phyloP scores from a whole-genome alignment of 2,888 invertebrate species.

The Plutella xylostella region DNA sequence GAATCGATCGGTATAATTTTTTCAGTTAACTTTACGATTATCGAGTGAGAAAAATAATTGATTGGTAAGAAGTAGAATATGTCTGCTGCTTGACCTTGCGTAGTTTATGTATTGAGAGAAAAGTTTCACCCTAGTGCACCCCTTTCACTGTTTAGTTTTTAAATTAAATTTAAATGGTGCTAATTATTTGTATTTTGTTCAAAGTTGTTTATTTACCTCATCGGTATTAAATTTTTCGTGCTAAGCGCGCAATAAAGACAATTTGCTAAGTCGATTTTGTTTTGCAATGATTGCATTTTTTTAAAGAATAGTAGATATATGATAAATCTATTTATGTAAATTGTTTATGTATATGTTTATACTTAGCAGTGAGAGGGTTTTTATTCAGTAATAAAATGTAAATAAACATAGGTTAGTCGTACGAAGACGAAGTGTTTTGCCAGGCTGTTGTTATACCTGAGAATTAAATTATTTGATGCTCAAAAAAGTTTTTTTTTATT shows the following conservation, averaged over 20 bases:
- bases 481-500: too few relatives aligned
- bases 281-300: neutral
- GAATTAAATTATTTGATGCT: conserved; percentile 29
- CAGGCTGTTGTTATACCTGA: conserved; percentile 45
- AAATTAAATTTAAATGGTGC: conserved; percentile 40
- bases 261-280: neutral
- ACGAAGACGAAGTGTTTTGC: conserved; percentile 33
- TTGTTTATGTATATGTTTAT: neutral
- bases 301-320: too few relatives aligned
- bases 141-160: conserved; percentile 48
- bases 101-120: conserved; percentile 59
- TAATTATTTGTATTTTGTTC: conserved; percentile 29
- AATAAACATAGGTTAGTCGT: conserved; percentile 21
- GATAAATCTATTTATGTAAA: neutral
- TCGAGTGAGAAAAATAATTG: too few relatives aligned
- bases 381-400: conserved; percentile 41
- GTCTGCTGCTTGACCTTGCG: too few relatives aligned
- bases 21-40: too few relatives aligned
- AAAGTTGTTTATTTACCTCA: too few relatives aligned
- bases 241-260: neutral
- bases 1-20: too few relatives aligned
- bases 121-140: conserved; percentile 43
- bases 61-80: too few relatives aligned
- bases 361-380: conserved; percentile 45
- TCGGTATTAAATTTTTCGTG: neutral